Evolutionary conservation across 2,888 invertebrate genomes (phyloP).

Genomic region (Oasisia sp.): DNA sequence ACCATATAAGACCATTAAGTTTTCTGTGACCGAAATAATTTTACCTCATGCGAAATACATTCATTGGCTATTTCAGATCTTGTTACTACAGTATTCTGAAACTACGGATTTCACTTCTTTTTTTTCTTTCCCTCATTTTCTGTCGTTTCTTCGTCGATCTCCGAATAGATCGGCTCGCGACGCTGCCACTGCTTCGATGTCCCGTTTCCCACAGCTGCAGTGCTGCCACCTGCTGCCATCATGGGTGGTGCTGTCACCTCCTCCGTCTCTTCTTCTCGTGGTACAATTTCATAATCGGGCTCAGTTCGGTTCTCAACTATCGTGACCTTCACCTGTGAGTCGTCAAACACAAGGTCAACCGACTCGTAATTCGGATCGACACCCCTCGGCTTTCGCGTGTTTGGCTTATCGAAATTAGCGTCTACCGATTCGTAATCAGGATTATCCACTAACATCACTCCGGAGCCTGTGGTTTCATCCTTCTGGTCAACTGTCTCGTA

Average conservation of each 20-base stretch:
- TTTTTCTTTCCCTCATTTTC: background rate
- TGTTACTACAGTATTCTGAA: background rate
- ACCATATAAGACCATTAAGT: background rate
- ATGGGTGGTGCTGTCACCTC: background rate
- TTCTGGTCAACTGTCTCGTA: background rate
- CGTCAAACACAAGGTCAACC: constrained; percentile 1
- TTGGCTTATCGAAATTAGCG: background rate
- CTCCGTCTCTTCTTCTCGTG: background rate
- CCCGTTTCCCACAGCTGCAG: background rate
- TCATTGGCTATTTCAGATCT: background rate
- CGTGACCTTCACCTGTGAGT: background rate
- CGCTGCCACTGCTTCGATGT: background rate
- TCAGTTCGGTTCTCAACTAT: background rate
- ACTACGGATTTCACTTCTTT: background rate
- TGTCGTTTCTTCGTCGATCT: background rate
- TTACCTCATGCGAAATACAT: background rate
- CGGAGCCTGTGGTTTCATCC: background rate
- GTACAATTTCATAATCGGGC: background rate
- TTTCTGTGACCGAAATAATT: background rate
- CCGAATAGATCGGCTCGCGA: background rate
- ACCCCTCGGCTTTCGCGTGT: background rate
- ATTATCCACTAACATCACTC: background rate
- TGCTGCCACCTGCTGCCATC: constrained; percentile 17
- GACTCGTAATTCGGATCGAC: background rate
- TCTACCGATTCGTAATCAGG: constrained; percentile 1